Percentiles rank a stretch among this genome's conserved stretches.
phyloP scores from a whole-genome alignment of 1,140 invertebrate species.

The Dufourea novaeangliae region DNA sequence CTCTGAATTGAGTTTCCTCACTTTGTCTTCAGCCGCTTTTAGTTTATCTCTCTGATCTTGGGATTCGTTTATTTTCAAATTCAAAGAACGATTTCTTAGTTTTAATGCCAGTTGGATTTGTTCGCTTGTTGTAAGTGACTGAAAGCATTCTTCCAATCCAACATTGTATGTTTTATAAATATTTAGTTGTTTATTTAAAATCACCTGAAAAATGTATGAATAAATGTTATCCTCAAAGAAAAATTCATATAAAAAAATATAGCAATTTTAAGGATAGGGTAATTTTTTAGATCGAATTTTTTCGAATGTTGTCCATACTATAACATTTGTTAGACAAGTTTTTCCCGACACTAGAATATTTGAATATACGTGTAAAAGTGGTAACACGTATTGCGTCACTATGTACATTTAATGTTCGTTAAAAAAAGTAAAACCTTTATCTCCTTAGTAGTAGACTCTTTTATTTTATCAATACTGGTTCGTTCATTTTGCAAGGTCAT shows the following conservation, averaged over 20 bases:
- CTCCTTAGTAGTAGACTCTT: constrained; percentile 51
- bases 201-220: constrained; percentile 37
- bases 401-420: not conserved
- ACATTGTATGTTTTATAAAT: constrained; percentile 66
- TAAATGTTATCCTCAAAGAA: not conserved
- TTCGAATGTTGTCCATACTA: too few relatives aligned
- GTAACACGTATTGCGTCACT: too few relatives aligned
- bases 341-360: too few relatives aligned
- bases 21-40: constrained; percentile 66
- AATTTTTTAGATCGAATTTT: too few relatives aligned
- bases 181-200: constrained; percentile 60
- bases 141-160: constrained; percentile 64
- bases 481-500: constrained; percentile 59
- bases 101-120: constrained; percentile 66
- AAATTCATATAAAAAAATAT: constrained; percentile 5
- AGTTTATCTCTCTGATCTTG: constrained; percentile 64
- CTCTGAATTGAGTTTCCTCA: constrained; percentile 66
- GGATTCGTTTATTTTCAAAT: constrained; percentile 58
- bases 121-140: constrained; percentile 56
- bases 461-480: constrained; percentile 72
- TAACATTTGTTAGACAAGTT: too few relatives aligned
- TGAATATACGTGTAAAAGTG: too few relatives aligned
- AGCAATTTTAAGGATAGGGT: too few relatives aligned
- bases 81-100: constrained; percentile 62
- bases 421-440: constrained; percentile 65